These are phyloP conservation scores for Tribolium castaneum DNA, from an alignment of 1,140 invertebrate species.

Conservation along the genomic window DNA sequence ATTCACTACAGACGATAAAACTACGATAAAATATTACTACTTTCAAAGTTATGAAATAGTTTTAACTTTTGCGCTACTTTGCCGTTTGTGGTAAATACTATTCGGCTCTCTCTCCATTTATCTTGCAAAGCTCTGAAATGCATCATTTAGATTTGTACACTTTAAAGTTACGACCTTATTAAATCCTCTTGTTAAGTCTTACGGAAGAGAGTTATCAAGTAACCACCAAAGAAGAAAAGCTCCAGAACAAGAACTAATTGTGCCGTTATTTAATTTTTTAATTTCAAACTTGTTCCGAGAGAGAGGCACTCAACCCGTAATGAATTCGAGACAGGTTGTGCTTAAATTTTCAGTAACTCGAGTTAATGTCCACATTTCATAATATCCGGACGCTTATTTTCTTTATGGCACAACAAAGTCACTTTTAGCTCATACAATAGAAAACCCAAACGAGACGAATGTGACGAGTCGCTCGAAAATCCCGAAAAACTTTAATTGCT, in stretches of 20 bases:
- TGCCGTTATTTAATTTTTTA: slow-evolving; percentile 5
- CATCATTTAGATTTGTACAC: background rate
- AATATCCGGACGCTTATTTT: background rate
- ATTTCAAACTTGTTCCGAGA: background rate
- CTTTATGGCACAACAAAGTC: background rate
- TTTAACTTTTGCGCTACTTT: background rate
- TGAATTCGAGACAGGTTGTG: slow-evolving; percentile 5
- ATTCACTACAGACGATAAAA: background rate
- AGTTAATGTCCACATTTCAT: background rate
- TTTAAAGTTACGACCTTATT: background rate
- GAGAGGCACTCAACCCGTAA: background rate
- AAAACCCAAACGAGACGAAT: background rate
- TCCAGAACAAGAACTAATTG: background rate
- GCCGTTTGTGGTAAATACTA: background rate
- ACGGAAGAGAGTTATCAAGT: background rate
- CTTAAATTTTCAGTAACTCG: slow-evolving; percentile 6
- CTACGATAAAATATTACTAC: background rate
- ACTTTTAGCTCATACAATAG: background rate
- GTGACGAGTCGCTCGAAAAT: background rate
- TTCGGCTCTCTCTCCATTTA: background rate
- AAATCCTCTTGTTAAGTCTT: background rate
- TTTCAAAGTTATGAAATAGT: background rate
- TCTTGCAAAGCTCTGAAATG: background rate
- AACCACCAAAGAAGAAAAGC: background rate
- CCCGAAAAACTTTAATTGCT: slow-evolving; percentile 20